A percentile compares a stretch with the other conserved stretches of the same genome.
These are phyloP conservation scores for Corynorhinus townsendii DNA, from an alignment of 2,113 vertebrate species.

Conservation along the genomic window DNA sequence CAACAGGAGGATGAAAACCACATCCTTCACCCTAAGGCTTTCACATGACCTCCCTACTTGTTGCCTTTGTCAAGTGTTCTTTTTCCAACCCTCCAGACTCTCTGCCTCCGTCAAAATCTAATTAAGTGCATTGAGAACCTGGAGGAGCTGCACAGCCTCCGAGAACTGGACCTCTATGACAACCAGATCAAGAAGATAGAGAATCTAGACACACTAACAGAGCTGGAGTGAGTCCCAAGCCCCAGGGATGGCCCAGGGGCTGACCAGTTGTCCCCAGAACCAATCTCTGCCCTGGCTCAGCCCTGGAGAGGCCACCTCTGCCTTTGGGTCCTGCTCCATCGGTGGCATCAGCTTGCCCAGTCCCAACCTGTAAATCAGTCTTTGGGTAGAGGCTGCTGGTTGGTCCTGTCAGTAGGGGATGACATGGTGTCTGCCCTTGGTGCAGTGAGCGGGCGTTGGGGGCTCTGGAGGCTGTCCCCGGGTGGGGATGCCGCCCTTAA, in stretches of 20 bases:
- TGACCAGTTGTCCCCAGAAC: background rate
- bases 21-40: background rate
- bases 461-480: background rate
- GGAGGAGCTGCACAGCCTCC: conserved; percentile 86
- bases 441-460: background rate
- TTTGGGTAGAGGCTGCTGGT: background rate
- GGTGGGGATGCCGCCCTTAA: rapidly evolving
- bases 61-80: background rate
- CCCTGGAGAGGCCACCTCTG: background rate
- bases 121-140: conserved; percentile 97
- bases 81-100: conserved; percentile 81
- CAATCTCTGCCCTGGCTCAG: background rate
- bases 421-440: no score
- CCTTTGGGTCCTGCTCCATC: background rate
- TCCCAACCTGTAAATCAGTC: background rate
- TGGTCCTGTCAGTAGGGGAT: background rate
- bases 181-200: conserved; percentile 97
- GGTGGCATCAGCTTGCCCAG: rapidly evolving
- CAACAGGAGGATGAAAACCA: background rate
- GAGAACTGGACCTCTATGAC: conserved; percentile 96
- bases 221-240: conserved; percentile 90
- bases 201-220: conserved; percentile 90
- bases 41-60: rapidly evolving
- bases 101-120: conserved; percentile 96
- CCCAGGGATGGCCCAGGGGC: background rate